Percentiles rank a stretch among this genome's conserved stretches.
These are phyloP conservation scores for Gopherus flavomarginatus DNA, from an alignment of 2,113 vertebrate genomes.

Conservation along the genomic window DNA sequence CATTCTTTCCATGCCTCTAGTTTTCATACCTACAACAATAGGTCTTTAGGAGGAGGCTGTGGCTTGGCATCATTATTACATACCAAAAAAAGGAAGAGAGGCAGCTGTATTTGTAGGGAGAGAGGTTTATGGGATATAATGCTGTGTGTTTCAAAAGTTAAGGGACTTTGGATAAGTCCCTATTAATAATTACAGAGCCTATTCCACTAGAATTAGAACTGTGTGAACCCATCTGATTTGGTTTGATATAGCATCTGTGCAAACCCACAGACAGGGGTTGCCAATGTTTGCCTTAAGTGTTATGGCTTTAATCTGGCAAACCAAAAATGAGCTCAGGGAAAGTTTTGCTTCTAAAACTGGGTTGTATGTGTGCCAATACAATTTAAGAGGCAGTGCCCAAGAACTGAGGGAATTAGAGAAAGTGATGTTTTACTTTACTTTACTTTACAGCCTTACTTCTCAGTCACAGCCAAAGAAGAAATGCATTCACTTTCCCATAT, in stretches of 20 bases:
- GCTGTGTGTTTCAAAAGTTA: not conserved
- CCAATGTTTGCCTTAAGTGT: not conserved
- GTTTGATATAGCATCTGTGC: not conserved
- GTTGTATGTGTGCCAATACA: not conserved
- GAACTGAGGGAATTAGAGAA: not conserved
- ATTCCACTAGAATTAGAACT: not conserved
- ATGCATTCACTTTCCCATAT: not conserved
- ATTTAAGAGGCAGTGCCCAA: not conserved
- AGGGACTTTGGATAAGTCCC: not conserved
- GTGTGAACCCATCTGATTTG: not conserved
- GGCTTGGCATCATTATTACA: not conserved
- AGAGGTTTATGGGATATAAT: not conserved
- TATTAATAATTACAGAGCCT: not conserved
- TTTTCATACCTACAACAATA: no score
- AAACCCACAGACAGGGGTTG: not conserved
- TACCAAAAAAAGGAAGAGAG: not conserved
- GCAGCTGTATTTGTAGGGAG: not conserved
- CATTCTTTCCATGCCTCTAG: no score
- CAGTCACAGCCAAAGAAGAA: not conserved
- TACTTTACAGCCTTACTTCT: not conserved
- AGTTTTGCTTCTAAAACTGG: not conserved
- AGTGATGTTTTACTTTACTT: not conserved
- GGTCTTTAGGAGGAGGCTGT: no score
- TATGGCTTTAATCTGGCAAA: not conserved
- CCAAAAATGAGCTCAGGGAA: not conserved